Conservation (phyloP, 2,113 vertebrate species). For the Ophiodon elongatus region DNA sequence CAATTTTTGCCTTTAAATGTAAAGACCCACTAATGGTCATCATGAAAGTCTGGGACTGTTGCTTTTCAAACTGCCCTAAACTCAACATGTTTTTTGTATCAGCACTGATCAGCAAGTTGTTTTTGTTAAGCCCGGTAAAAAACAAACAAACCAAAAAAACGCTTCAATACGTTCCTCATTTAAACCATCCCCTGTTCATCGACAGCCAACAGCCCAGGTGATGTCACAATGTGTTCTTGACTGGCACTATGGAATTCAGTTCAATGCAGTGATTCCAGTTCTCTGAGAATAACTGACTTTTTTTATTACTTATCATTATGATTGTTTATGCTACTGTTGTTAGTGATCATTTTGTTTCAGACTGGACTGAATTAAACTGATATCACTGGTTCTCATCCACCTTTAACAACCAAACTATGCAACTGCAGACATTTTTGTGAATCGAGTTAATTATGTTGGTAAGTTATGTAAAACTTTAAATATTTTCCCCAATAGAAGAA, state of each 20-base stretch:
- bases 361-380: neutral
- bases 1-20: neutral
- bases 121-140: neutral
- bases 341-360: no score
- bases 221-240: conserved; percentile 16
- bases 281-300: neutral
- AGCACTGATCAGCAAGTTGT: neutral
- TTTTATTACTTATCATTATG: neutral
- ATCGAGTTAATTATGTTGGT: neutral
- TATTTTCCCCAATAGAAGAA: neutral
- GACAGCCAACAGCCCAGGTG: neutral
- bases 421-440: neutral
- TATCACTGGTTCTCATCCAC: neutral
- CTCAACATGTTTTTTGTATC: neutral
- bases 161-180: neutral
- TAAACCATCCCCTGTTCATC: neutral
- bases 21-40: neutral
- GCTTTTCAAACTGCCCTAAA: neutral
- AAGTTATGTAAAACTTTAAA: neutral
- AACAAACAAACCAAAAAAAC: neutral
- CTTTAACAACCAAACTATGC: neutral
- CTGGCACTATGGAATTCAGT: conserved; percentile 2
- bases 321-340: neutral
- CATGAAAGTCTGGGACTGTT: neutral
- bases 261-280: neutral